A percentile compares a stretch with the other conserved stretches of the same genome.
phyloP scores from a whole-genome alignment of 2,888 invertebrate species.

The Piscicola geometra region DNA sequence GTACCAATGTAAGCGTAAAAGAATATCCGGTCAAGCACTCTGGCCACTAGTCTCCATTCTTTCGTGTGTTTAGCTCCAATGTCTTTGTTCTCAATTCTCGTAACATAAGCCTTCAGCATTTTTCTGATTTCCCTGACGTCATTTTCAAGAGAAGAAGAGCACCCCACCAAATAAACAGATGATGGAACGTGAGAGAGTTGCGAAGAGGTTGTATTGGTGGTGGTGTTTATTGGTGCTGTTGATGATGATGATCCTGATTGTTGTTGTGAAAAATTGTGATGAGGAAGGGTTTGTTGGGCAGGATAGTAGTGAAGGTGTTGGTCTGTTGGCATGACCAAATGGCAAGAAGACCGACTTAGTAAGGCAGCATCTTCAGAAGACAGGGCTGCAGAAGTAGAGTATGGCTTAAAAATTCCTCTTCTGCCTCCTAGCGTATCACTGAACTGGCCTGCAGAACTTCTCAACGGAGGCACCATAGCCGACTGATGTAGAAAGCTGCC shows the following conservation, averaged over 20 bases:
- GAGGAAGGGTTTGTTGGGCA: slow-evolving; percentile 1
- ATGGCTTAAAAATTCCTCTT: slow-evolving; percentile 24
- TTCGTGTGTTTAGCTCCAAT: slow-evolving; percentile 41
- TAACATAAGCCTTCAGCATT: slow-evolving; percentile 47
- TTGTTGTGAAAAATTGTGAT: slow-evolving; percentile 20
- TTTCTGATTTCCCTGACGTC: slow-evolving; percentile 52
- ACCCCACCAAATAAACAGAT: slow-evolving; percentile 23
- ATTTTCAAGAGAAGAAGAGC: slow-evolving; percentile 46
- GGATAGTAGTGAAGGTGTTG: slow-evolving; percentile 14
- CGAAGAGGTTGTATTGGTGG: neutral
- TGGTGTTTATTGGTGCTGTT: slow-evolving; percentile 9
- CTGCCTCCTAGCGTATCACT: slow-evolving; percentile 4
- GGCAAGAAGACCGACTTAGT: neutral
- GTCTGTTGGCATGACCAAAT: neutral
- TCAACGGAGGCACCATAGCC: neutral
- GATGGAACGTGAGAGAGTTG: neutral
- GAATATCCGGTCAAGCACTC: slow-evolving; percentile 43
- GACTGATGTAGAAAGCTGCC: slow-evolving; percentile 26
- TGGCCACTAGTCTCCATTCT: slow-evolving; percentile 45
- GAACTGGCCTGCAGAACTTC: neutral
- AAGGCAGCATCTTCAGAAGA: neutral
- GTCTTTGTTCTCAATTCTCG: slow-evolving; percentile 45
- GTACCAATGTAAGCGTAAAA: slow-evolving; percentile 44
- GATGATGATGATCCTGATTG: neutral
- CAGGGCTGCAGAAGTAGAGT: neutral